Conservation (phyloP, 2,113 vertebrate species). For the Catharus fuscescens region DNA sequence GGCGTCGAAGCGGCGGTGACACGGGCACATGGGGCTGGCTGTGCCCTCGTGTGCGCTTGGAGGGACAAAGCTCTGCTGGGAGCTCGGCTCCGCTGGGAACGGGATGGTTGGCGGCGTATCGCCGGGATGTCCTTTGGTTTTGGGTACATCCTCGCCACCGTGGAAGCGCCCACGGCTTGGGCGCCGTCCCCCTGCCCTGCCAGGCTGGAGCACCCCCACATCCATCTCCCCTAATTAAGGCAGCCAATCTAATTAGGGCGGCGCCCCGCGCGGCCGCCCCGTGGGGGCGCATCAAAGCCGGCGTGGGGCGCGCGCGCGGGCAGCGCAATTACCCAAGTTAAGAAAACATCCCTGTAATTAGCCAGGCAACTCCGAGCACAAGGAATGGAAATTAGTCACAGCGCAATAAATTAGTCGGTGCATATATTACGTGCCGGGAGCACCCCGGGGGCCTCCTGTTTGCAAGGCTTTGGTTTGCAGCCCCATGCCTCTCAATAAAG, state of each 20-base stretch:
- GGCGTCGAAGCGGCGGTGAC: background rate
- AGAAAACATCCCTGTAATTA: slow-evolving; percentile 96
- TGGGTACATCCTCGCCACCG: rapidly evolving
- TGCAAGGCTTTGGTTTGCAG: slow-evolving; percentile 83
- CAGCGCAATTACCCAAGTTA: slow-evolving; percentile 91
- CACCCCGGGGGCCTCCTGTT: slow-evolving; percentile 87
- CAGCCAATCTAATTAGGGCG: slow-evolving; percentile 88
- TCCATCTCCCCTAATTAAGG: slow-evolving; percentile 91
- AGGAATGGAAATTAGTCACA: slow-evolving; percentile 99
- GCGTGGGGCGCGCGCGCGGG: slow-evolving; percentile 69
- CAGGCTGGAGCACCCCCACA: slow-evolving; percentile 15
- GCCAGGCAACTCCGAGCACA: slow-evolving; percentile 96
- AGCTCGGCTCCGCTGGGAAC: rapidly evolving
- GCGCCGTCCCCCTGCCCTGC: rapidly evolving
- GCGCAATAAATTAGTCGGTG: slow-evolving; percentile 95
- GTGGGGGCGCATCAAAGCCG: slow-evolving; percentile 84
- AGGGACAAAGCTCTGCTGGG: background rate
- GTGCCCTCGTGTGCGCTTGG: rapidly evolving
- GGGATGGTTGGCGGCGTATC: background rate
- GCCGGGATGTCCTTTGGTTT: background rate
- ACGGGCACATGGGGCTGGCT: background rate
- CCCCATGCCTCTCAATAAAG: slow-evolving; percentile 88
- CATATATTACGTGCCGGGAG: slow-evolving; percentile 92
- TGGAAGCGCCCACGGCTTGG: rapidly evolving
- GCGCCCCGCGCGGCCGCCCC: slow-evolving; percentile 75